Base-by-base conservation (phyloP, 2,888 invertebrate species). In the Pocota personata region DNA sequence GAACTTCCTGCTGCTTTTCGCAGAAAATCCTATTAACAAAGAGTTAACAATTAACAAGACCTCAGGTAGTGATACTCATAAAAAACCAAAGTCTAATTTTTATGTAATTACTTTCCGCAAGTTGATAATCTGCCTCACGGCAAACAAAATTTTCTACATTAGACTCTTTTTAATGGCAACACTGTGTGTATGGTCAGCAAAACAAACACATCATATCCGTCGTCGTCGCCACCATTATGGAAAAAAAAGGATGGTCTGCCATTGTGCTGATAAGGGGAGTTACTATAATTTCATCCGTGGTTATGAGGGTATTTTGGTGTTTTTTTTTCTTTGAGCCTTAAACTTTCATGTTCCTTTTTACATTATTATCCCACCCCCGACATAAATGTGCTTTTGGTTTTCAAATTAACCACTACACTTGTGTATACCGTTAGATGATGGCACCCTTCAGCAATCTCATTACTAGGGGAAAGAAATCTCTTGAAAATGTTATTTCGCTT, bases 181-280 rank as follows among this genome's bases (percentile, higher is more conserved):
- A 69, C 32, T 46, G 62, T 66, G 30, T 72, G 73, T 57, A 57
- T 55, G 78, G 78, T 79, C 78, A 79, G 78, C 57, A 64, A 46
- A 37, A 0, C 24, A 57, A 40, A 69, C 50, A 48, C 35, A 73
- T 62, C 50, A 75, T 60, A 46, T 62, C 62, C 72, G 32, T 10
- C n/a, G n/a, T 19, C 24, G 21, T 1, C 5, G 48, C 21, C 16
- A 46, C 66, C 66, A 78, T 66, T 14, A 35, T 69, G 19, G 40
- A 58, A 55, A 32, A 55, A 32, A 55, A 46, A 16, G 57, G 69
- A 52, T 55, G 24, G 24, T 3, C 62, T 62, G 69, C 77, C 60
- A 32, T 58, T 52, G 24, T 64, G 55, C 78, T 75, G 83, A 84
- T 84, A 84, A 84, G 73, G 35, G 55, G 12, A 50, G 69, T 69